Conservation (phyloP, 2,113 vertebrate genomes). For the Desmodus rotundus region DNA sequence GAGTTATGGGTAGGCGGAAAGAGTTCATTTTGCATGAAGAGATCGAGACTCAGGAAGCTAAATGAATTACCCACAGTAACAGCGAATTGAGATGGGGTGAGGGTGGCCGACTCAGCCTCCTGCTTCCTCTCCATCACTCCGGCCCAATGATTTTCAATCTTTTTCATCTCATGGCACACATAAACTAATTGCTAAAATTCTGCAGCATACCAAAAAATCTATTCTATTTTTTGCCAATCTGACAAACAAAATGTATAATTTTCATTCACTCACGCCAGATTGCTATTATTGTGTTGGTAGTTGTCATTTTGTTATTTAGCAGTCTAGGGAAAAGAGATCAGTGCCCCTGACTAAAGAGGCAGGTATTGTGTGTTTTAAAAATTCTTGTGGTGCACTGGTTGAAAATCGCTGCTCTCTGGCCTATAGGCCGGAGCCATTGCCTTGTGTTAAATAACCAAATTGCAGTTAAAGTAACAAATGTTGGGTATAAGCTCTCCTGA, state of each 20-base stretch:
- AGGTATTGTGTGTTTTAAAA: background rate
- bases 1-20: background rate
- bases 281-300: background rate
- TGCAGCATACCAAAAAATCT: background rate
- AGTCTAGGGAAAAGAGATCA: background rate
- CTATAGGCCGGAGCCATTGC: background rate
- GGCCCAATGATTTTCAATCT: background rate
- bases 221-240: background rate
- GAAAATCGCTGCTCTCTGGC: background rate
- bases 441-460: background rate
- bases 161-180: background rate
- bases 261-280: background rate
- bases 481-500: constrained; percentile 18
- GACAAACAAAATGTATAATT: background rate
- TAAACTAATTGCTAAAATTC: background rate
- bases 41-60: background rate
- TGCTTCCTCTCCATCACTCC: background rate
- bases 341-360: background rate
- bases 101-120: background rate
- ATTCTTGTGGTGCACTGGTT: background rate
- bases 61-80: background rate
- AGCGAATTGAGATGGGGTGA: background rate
- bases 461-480: constrained; percentile 25
- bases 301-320: background rate
- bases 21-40: background rate